phyloP scores from a whole-genome alignment of 1,140 invertebrate species.

The Ooceraea biroi region DNA sequence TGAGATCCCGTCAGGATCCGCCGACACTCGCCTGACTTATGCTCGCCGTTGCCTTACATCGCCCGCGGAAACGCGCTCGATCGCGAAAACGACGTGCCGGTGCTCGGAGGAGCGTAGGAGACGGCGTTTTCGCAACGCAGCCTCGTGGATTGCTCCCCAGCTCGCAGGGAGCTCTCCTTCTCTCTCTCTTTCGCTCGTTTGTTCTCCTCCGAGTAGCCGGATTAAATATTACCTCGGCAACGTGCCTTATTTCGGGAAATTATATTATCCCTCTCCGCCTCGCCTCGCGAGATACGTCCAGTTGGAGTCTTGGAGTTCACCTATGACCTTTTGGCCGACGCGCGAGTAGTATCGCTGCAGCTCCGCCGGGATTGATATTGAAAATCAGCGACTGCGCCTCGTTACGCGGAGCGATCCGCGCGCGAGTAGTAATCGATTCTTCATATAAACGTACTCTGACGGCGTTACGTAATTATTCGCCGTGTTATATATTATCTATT shows the following conservation, averaged over 20 bases:
- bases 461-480: background rate
- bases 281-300: background rate
- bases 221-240: too few species aligned
- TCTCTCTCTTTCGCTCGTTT: too few species aligned
- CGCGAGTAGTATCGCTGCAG: too few species aligned
- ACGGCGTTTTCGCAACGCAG: background rate
- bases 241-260: too few species aligned
- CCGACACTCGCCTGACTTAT: conserved; percentile 58
- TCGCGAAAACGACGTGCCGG: conserved; percentile 32
- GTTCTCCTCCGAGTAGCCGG: too few species aligned
- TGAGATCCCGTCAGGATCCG: conserved; percentile 56
- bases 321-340: too few species aligned
- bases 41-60: conserved; percentile 35
- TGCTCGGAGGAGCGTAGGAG: conserved; percentile 15
- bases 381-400: background rate
- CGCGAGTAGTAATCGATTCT: background rate
- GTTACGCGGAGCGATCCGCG: background rate
- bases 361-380: too few species aligned
- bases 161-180: too few species aligned
- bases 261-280: too few species aligned
- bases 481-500: background rate
- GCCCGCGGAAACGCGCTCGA: conserved; percentile 34
- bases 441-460: background rate
- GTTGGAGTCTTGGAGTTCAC: background rate
- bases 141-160: background rate